These are phyloP conservation scores for Rhinichthys klamathensis DNA, from an alignment of 2,113 vertebrate species.

Conservation along the genomic window DNA sequence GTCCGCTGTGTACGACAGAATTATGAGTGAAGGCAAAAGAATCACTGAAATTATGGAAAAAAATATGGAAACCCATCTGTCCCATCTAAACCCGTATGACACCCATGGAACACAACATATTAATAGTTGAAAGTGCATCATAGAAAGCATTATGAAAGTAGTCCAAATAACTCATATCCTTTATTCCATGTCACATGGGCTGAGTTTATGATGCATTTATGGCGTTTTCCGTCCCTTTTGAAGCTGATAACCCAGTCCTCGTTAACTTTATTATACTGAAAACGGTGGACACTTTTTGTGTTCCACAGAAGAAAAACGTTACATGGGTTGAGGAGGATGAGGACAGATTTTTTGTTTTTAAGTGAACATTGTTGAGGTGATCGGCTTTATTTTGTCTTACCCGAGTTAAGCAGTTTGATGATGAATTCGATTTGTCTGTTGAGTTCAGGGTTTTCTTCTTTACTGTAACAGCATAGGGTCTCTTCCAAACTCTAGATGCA, in stretches of 20 bases:
- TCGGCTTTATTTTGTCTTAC: constrained; percentile 68
- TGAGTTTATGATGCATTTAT: neutral
- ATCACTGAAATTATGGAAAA: neutral
- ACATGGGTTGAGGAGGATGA: neutral
- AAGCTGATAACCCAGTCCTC: neutral
- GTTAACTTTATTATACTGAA: neutral
- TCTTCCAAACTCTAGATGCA: constrained; percentile 89
- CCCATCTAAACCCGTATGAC: too few species aligned
- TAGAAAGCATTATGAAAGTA: neutral
- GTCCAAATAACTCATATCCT: neutral
- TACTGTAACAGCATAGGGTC: constrained; percentile 89
- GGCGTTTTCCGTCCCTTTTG: neutral
- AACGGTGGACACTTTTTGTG: neutral
- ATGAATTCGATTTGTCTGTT: constrained; percentile 92
- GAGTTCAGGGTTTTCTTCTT: constrained; percentile 87
- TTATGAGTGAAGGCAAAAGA: neutral
- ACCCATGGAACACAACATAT: too few species aligned
- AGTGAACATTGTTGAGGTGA: neutral
- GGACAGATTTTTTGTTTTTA: neutral
- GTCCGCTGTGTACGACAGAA: constrained; percentile 75
- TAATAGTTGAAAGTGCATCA: too few species aligned
- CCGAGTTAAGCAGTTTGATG: constrained; percentile 91
- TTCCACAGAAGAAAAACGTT: neutral
- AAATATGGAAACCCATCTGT: neutral
- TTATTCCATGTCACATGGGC: neutral